Evolutionary conservation across 2,113 vertebrate species (phyloP), one percentile per base, ranked within the genome.

Genomic region (Cathartes aura): DNA sequence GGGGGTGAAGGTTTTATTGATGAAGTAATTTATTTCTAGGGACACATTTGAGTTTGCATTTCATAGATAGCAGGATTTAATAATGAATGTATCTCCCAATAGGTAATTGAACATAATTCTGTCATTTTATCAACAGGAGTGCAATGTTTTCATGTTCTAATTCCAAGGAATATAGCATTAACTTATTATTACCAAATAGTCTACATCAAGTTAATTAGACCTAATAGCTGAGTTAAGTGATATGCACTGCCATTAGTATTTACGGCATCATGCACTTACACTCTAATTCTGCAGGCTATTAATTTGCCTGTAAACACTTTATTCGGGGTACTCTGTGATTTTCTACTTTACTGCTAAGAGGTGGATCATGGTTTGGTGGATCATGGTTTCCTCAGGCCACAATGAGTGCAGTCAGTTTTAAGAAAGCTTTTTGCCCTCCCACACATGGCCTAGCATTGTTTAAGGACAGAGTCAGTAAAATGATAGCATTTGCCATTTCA

Each of bases 61-160:
- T 87, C 78, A 67, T 8, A 96, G 88, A 87, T 67, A 90, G 74
- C 3, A 75, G 26, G 29, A 71, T 79, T 93, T 92, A 74, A 76
- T 78, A 94, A 70, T 9, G 40, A 71, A 13, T 55, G 1, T 66
- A 82, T 79, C 50, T 84, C 23, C 50, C 38, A 53, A 45, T 26
- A 90, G 66, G 52, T 87, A 94, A 82, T n/a, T 32, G 70, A 90
- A 82, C 82, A 89, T 55, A 79, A 90, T 82, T 82, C 73, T 91
- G 52, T 79, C 73, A 71, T 93, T 90, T 93, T 90, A 79, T 87
- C 78, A 89, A 72, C 56, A 71, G 42, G 22, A 48, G 40, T 27
- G 24, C 72, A 82, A 71, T 72, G 48, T 30, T 90, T 94, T 43
- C 43, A 59, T 80, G 45, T 89, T 82, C 38, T 72, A 70, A 72